These are phyloP conservation scores for Macrotus californicus DNA, from an alignment of 2,113 vertebrate genomes.

Conservation along the genomic window DNA sequence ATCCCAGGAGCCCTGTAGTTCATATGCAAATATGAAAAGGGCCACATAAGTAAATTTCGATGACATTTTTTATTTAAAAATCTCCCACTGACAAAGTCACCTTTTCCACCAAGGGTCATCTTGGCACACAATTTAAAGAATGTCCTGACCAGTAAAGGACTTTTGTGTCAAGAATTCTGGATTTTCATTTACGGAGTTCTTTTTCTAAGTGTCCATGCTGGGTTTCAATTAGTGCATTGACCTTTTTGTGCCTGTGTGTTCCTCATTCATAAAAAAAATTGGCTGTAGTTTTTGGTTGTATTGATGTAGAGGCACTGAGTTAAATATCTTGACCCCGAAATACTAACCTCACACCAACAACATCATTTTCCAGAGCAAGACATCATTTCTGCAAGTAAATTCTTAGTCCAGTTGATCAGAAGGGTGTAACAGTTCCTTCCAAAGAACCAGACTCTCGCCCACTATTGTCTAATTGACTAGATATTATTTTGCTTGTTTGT, in stretches of 20 bases:
- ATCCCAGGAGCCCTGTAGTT: conserved; percentile 50
- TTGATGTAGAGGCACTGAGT: not conserved
- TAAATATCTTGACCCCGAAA: conserved; percentile 28
- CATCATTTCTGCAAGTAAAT: conserved; percentile 3
- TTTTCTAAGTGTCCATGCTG: conserved; percentile 38
- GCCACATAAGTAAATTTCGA: conserved; percentile 37
- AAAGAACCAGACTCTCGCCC: not conserved
- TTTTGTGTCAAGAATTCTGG: conserved; percentile 31
- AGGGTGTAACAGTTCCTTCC: not conserved
- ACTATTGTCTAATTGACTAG: conserved; percentile 24
- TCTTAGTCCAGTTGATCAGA: not conserved
- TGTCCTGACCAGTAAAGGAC: not conserved
- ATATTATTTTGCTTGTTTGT: not conserved
- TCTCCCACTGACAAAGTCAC: conserved; percentile 52
- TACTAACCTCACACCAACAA: not conserved
- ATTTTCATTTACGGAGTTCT: conserved; percentile 48
- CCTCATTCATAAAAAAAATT: conserved; percentile 38
- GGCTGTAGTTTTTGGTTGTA: conserved; percentile 11
- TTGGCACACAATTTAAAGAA: conserved; percentile 9
- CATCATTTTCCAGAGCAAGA: not conserved
- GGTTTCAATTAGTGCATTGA: conserved; percentile 27
- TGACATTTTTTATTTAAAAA: conserved; percentile 55
- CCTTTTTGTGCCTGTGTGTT: conserved; percentile 33
- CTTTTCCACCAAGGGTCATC: conserved; percentile 36
- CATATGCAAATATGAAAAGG: conserved; percentile 55